Conservation (phyloP, 2,888 invertebrate genomes). For the Drosophila anomalata region DNA sequence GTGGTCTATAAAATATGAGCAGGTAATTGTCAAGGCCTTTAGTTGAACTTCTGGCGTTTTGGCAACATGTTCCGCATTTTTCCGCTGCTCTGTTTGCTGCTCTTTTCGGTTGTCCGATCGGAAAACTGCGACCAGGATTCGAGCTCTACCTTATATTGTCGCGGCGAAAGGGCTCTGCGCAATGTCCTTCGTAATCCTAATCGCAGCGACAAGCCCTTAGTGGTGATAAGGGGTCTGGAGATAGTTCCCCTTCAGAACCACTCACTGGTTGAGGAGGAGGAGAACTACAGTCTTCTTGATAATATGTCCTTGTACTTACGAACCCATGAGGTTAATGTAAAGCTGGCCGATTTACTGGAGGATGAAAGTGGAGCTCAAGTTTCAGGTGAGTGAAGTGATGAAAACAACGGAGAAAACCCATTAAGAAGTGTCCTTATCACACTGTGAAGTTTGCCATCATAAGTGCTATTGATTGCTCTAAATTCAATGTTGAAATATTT, state of each 20-base stretch:
- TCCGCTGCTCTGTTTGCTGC: constrained; percentile 48
- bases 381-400: constrained; percentile 39
- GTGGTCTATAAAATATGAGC: constrained; percentile 68
- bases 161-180: constrained; percentile 85
- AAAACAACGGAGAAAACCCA: background rate
- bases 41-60: constrained; percentile 63
- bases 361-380: constrained; percentile 51
- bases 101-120: constrained; percentile 43
- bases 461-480: background rate
- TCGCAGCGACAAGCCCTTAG: constrained; percentile 74
- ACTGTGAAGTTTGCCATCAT: background rate
- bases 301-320: constrained; percentile 88
- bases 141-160: constrained; percentile 83
- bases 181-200: constrained; percentile 86
- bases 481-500: background rate
- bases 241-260: constrained; percentile 72
- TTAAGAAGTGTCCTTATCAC: background rate
- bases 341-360: constrained; percentile 87
- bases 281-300: constrained; percentile 82
- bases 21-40: constrained; percentile 62
- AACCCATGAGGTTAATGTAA: constrained; percentile 90
- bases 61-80: constrained; percentile 58
- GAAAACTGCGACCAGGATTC: constrained; percentile 56
- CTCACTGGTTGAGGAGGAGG: constrained; percentile 60
- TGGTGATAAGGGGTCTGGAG: constrained; percentile 82